Percentiles rank a stretch among this genome's conserved stretches.
phyloP scores from a whole-genome alignment of 2,797 vertebrate species.

The Pseudopleuronectes americanus region DNA sequence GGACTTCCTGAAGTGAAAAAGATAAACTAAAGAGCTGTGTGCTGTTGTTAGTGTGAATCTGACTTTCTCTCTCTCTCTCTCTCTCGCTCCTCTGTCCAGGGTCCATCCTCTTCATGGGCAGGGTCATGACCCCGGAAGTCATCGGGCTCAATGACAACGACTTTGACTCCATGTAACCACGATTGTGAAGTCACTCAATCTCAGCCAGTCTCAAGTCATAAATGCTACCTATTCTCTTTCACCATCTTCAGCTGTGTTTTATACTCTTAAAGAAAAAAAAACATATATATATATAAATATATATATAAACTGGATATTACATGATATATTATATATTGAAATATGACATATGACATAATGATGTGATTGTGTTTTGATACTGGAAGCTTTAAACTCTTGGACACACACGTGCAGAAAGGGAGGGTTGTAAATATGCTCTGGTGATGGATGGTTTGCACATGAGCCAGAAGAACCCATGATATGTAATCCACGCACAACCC shows the following conservation, averaged over 20 bases:
- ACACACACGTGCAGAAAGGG: slow-evolving; percentile 48
- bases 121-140: slow-evolving; percentile 96
- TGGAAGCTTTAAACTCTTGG: slow-evolving; percentile 79
- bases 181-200: slow-evolving; percentile 25
- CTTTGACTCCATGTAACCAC: slow-evolving; percentile 90
- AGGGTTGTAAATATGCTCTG: slow-evolving; percentile 78
- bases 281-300: no score
- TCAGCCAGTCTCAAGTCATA: slow-evolving; percentile 66
- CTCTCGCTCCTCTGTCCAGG: slow-evolving; percentile 75
- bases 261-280: slow-evolving; percentile 71
- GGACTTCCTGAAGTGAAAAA: no score
- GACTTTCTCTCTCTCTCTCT: neutral
- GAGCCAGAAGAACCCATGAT: slow-evolving; percentile 50
- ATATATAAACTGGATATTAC: slow-evolving; percentile 64
- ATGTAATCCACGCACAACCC: slow-evolving; percentile 65
- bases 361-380: slow-evolving; percentile 84
- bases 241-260: slow-evolving; percentile 78
- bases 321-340: slow-evolving; percentile 78
- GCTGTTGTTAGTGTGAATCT: no score
- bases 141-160: slow-evolving; percentile 89
- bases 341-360: slow-evolving; percentile 58
- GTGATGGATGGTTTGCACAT: slow-evolving; percentile 60
- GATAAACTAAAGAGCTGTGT: no score
- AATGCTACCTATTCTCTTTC: slow-evolving; percentile 70
- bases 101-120: slow-evolving; percentile 94